Base-by-base conservation (phyloP, 1,140 invertebrate genomes). In the Asobara japonica region DNA sequence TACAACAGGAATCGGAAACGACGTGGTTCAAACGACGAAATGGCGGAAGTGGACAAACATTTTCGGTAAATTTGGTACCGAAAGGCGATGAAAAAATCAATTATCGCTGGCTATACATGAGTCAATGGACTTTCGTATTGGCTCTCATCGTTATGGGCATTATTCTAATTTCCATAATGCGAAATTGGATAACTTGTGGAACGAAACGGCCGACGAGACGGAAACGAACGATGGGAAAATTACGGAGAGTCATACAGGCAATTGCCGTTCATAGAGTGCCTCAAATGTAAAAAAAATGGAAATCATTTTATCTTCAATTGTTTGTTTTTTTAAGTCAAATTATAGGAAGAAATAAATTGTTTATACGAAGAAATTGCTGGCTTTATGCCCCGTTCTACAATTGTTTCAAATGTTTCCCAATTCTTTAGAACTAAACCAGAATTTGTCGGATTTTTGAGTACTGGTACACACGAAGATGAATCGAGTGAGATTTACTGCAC, bases 181-280 rank as follows among this genome's bases (percentile, higher is more conserved):
- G 82, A 75, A 77, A 74, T 18, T 86, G 83, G 76, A 81, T 80
- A 27, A 80, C 74, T 62, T 79, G 80, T 60, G 71, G 74, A 29
- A 74, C 77, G 4, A 86, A 80, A 74, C 78, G 83, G 31, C 79
- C 81, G 72, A 81, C 81, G 25, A 76, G 85, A 65, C 83, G 86
- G 76, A 86, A 84, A 80, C 76, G 84, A 72, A 71, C 78, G 6
- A 79, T 85, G 16, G 78, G 81, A 30, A 82, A 78, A 78, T 71
- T 88, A 61, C 82, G 84, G n/a, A 80, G 84, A 73, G 80, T 84
- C 4, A 85, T 88, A 73, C 86, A 86, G 76, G 81, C 83, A 2
- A 83, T 87, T 65, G 79, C 86, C 48, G 76, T 80, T 33, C 83
- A 81, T 45, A 81, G 82, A 83, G 84, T 87, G 79, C 83, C 82